Evolutionary conservation across 2,113 vertebrate genomes (phyloP).

Genomic region (Macrotis lagotis): DNA sequence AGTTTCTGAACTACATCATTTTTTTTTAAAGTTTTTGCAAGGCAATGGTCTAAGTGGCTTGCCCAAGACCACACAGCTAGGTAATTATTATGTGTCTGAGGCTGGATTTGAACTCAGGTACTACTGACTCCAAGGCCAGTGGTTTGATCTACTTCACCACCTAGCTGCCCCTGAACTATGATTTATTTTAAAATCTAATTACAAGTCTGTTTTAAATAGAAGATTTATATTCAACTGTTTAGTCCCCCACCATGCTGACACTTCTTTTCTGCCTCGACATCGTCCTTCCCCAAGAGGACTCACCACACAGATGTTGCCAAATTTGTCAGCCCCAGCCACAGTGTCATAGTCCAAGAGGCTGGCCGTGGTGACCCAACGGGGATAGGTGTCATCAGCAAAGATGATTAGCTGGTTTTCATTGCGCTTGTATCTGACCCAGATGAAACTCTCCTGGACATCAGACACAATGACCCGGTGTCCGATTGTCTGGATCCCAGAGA

Average conservation of each 20-base stretch:
- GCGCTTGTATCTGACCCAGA: slow-evolving; percentile 97
- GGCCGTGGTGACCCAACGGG: slow-evolving; percentile 97
- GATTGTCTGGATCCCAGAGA: slow-evolving; percentile 95
- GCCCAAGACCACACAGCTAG: no score
- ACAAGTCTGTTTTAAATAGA: background rate
- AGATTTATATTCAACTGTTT: background rate
- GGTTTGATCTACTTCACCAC: no score
- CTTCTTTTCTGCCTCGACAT: background rate
- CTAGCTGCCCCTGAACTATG: background rate
- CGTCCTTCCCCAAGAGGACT: slow-evolving; percentile 69
- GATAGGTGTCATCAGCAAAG: slow-evolving; percentile 97
- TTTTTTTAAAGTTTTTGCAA: no score
- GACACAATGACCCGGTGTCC: slow-evolving; percentile 96
- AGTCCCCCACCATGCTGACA: background rate
- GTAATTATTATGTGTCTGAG: no score
- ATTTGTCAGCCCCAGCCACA: slow-evolving; percentile 97
- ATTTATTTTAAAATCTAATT: background rate
- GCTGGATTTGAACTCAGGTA: no score
- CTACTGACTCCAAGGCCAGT: no score
- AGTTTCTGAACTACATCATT: no score
- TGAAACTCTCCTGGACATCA: slow-evolving; percentile 97
- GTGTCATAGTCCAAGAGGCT: slow-evolving; percentile 97
- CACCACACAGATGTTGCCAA: slow-evolving; percentile 98
- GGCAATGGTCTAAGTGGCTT: no score
- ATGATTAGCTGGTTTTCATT: slow-evolving; percentile 99